Conservation (phyloP, 2,113 vertebrate genomes). For the Coracopsis vasa region DNA sequence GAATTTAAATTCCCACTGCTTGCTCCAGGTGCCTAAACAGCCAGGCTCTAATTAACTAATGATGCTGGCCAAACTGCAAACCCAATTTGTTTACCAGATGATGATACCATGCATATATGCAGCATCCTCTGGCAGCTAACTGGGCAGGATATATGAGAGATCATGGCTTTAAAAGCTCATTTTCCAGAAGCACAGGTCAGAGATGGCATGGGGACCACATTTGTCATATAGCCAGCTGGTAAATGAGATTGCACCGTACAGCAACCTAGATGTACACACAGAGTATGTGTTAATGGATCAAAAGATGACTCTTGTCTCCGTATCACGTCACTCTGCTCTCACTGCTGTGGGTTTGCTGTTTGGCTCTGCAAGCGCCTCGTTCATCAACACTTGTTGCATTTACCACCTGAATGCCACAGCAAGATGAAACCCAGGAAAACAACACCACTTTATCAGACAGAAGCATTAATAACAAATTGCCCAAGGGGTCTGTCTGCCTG, state of each 20-base stretch:
- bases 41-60: conserved; percentile 62
- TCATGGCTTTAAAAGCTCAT: background rate
- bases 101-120: background rate
- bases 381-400: conserved; percentile 25
- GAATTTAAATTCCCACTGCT: conserved; percentile 50
- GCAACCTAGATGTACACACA: background rate
- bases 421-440: conserved; percentile 36
- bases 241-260: background rate
- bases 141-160: background rate
- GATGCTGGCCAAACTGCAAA: conserved; percentile 31
- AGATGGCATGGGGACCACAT: background rate
- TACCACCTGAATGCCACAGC: background rate
- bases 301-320: background rate
- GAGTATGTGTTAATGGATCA: background rate
- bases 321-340: background rate
- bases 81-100: background rate
- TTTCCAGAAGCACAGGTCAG: background rate
- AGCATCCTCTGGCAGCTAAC: background rate
- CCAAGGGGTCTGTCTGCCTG: conserved; percentile 4
- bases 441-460: conserved; percentile 19
- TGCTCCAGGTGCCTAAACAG: conserved; percentile 58
- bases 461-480: conserved; percentile 40
- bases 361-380: background rate
- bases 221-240: background rate
- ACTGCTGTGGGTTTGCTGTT: background rate